Base-by-base conservation (phyloP, 2,888 invertebrate genomes). In the Halictus quadricinctus region DNA sequence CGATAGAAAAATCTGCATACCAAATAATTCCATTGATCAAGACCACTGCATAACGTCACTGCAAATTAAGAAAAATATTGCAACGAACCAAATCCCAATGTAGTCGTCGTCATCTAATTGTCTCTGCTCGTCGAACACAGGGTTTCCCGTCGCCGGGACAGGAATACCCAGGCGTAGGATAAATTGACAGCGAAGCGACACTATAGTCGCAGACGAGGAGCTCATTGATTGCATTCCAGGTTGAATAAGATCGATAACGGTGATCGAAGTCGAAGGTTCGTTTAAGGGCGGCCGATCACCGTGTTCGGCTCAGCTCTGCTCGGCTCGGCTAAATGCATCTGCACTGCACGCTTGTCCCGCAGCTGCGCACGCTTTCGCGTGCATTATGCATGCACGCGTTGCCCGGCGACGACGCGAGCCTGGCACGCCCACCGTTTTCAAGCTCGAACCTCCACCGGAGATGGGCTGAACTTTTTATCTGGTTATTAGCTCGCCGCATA, bases 391-490 rank as follows among this genome's bases (percentile, higher is more conserved):
- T 82, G 87, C 83, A 79, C 48, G 84, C 80, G 79, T 80, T 87
- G 88, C 81, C 76, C 82, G 58, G 87, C 79, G 85, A 87, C 89
- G 81, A 85, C 46, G 87, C 84, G 69, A 78, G 80, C 80, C 84
- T n/a, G 88, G 73, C 87, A 85, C 89, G 84, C 89, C 89, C 86
- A 86, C 81, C 79, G 73, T 89, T 82, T 88, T 88, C 85, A 81
- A 79, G 72, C 72, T 85, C 70, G 70, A 76, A 58, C 60, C 25
- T 36, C 50, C 48, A 18, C 43, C 48, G 69, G 70, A 60, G 50
- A 36, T 74, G 72, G 41, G 41, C 69, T 21, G 21, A 69, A 43
- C 75, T 69, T 72, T 66, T 36, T 77, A 78, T 50, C 73, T 75
- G 64, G 70, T 36, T 69, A 69, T 66, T 66, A 66, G 66, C 66